phyloP scores from a whole-genome alignment of 2,113 vertebrate species.

The Budorcas taxicolor region DNA sequence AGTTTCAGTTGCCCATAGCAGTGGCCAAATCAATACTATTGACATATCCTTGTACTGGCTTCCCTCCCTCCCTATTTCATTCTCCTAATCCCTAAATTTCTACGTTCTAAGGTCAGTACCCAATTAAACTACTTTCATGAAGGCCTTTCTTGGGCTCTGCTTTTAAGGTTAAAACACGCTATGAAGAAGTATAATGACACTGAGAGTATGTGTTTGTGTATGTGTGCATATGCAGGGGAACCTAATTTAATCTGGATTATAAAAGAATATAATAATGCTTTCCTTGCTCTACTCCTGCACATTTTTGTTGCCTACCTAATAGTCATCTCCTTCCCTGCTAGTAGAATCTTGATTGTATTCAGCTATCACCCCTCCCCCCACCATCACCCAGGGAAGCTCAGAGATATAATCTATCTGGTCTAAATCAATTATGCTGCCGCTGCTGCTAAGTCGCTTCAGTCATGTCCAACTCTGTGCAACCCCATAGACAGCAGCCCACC shows the following conservation, averaged over 20 bases:
- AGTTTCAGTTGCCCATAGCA: not conserved
- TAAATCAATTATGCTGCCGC: not conserved
- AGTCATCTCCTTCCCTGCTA: not conserved
- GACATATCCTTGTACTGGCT: not conserved
- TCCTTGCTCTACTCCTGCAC: not conserved
- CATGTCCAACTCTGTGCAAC: accelerated
- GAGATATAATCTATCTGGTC: not conserved
- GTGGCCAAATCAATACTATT: not conserved
- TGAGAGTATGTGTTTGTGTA: not conserved
- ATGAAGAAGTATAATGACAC: not conserved
- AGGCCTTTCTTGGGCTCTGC: not conserved
- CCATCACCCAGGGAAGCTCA: not conserved
- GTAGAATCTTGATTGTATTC: not conserved
- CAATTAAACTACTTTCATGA: not conserved
- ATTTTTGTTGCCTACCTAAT: not conserved
- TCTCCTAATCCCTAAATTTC: not conserved
- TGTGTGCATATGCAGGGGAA: not conserved
- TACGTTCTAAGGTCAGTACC: not conserved
- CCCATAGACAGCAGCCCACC: no score
- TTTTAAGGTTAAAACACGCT: not conserved
- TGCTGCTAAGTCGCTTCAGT: no score
- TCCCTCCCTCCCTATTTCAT: not conserved
- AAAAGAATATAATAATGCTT: not conserved
- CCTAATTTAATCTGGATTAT: not conserved
- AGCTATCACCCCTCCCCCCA: not conserved